Conservation (phyloP, 2,888 invertebrate genomes). For the Clanis bilineata region DNA sequence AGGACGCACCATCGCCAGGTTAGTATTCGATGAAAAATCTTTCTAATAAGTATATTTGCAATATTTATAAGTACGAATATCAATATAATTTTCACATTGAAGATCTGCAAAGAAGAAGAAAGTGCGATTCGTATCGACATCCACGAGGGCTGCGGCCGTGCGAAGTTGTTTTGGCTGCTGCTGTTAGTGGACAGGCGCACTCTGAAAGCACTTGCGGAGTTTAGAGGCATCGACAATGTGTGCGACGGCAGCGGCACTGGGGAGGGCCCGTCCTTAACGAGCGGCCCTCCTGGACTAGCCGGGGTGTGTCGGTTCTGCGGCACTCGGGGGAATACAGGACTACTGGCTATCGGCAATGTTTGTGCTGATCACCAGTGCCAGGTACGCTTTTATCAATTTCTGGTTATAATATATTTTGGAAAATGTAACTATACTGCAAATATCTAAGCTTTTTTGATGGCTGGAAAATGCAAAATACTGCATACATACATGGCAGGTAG, state of each 20-base stretch:
- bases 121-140: constrained; percentile 97
- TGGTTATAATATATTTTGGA: no score
- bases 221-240: constrained; percentile 85
- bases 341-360: constrained; percentile 95
- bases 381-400: constrained; percentile 59
- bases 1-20: constrained; percentile 92
- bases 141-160: constrained; percentile 98
- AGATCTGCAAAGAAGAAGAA: constrained; percentile 97
- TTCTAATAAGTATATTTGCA: neutral
- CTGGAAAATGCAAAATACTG: no score
- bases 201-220: constrained; percentile 94
- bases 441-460: neutral
- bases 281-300: constrained; percentile 67
- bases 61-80: no score
- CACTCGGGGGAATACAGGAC: constrained; percentile 89
- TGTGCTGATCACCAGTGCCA: constrained; percentile 97
- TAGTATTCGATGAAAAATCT: neutral
- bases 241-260: constrained; percentile 36
- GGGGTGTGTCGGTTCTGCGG: constrained; percentile 97
- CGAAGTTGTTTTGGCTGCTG: constrained; percentile 97
- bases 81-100: no score
- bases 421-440: neutral
- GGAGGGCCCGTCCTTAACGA: constrained; percentile 21
- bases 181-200: constrained; percentile 96
- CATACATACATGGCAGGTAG: no score